Conservation (phyloP, 2,797 vertebrate genomes). For the Acipenser oxyrinchus region DNA sequence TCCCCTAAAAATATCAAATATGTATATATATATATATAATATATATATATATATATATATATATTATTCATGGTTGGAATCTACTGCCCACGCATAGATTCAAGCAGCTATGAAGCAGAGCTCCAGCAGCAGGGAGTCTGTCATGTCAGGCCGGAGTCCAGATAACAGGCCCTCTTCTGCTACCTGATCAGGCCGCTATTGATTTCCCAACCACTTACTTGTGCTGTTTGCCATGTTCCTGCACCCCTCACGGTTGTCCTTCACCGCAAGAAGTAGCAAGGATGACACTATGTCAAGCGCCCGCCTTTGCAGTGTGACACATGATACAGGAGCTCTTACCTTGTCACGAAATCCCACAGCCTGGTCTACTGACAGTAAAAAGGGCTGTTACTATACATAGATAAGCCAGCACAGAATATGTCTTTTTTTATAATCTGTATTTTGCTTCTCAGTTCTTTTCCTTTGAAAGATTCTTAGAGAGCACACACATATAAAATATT, state of each 20-base stretch:
- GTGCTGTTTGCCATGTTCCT: constrained; percentile 44
- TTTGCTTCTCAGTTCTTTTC: no score
- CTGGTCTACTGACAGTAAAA: background rate
- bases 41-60: background rate
- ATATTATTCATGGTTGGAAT: constrained; percentile 20
- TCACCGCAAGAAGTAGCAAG: constrained; percentile 34
- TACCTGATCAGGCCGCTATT: constrained; percentile 50
- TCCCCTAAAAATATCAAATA: constrained; percentile 42
- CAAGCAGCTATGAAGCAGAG: constrained; percentile 46
- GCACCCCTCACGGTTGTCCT: constrained; percentile 32
- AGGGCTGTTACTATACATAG: background rate
- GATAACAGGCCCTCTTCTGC: constrained; percentile 45
- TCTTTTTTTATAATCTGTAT: no score
- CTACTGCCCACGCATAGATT: constrained; percentile 40
- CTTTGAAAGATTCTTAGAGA: no score
- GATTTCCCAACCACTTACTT: constrained; percentile 48
- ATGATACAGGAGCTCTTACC: background rate
- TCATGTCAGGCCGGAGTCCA: constrained; percentile 44
- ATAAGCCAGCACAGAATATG: no score
- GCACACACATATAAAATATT: no score
- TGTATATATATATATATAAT: background rate
- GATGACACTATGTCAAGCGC: constrained; percentile 19
- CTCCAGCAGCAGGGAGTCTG: constrained; percentile 37
- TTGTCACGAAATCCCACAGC: background rate
- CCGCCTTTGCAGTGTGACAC: constrained; percentile 16